phyloP scores from a whole-genome alignment of 2,113 vertebrate species.

The Peucedramus taeniatus region DNA sequence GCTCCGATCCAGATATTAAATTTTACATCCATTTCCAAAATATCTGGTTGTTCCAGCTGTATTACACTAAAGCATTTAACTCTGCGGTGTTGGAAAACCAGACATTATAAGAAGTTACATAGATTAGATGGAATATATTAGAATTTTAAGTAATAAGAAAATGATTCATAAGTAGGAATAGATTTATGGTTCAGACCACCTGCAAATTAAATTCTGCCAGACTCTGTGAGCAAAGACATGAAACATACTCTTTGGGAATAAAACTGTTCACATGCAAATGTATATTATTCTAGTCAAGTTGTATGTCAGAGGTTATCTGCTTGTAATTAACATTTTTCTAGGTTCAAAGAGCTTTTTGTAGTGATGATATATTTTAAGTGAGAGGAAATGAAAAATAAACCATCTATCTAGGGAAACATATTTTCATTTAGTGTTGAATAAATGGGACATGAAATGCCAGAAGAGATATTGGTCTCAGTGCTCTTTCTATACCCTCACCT shows the following conservation, averaged over 20 bases:
- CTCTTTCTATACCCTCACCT: not conserved
- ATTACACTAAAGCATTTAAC: not conserved
- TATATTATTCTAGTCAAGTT: not conserved
- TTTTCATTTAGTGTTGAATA: not conserved
- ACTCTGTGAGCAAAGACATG: not conserved
- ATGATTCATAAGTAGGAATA: not conserved
- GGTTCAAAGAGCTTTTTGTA: not conserved
- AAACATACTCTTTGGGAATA: not conserved
- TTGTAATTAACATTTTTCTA: conserved; percentile 28
- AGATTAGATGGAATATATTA: not conserved
- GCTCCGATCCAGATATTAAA: not conserved
- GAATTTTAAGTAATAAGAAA: not conserved
- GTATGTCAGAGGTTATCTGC: not conserved
- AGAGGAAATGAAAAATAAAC: conserved; percentile 26
- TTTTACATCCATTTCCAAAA: not conserved
- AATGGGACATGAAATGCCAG: not conserved
- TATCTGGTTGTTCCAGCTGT: not conserved
- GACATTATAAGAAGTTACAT: not conserved
- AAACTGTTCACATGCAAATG: conserved; percentile 16
- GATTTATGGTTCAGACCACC: not conserved
- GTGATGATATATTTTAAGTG: not conserved
- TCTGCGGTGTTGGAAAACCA: not conserved
- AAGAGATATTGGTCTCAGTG: not conserved
- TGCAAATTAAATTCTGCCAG: not conserved
- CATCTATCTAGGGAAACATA: not conserved